Evolutionary conservation across 2,113 vertebrate species (phyloP).

Genomic region (Nesogale talazaci): DNA sequence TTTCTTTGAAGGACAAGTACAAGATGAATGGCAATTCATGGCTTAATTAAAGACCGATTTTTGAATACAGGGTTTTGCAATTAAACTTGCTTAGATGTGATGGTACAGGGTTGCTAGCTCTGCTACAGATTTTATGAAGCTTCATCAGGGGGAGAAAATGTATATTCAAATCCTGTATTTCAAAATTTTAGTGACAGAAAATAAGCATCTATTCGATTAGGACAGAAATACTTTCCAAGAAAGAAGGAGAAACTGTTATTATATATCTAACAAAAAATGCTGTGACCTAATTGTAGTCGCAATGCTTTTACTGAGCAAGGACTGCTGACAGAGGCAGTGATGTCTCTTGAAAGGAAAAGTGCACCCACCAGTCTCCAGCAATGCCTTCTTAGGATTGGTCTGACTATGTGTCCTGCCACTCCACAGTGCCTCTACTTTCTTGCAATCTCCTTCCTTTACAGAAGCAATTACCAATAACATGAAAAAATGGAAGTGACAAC

Average conservation of each 20-base stretch:
- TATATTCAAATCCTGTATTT: neutral
- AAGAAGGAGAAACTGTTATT: neutral
- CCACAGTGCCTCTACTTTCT: neutral
- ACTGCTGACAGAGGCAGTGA: neutral
- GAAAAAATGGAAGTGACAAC: neutral
- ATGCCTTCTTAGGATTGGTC: accelerated
- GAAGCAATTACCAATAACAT: neutral
- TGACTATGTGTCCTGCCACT: neutral
- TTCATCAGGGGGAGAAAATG: neutral
- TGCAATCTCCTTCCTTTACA: neutral
- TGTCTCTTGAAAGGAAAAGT: no score
- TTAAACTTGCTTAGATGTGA: neutral
- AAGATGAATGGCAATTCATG: neutral
- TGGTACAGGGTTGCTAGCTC: neutral
- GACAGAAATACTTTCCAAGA: neutral
- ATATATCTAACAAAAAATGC: neutral
- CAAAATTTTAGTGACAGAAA: neutral
- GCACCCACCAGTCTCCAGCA: accelerated
- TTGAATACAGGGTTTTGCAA: neutral
- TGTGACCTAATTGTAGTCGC: neutral
- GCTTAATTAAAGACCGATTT: neutral
- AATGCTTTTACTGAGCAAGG: neutral
- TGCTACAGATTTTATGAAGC: neutral
- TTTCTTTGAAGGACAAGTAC: neutral
- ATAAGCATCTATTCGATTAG: neutral